Base-by-base conservation (phyloP, 2,113 vertebrate species). In the Scomber scombrus region DNA sequence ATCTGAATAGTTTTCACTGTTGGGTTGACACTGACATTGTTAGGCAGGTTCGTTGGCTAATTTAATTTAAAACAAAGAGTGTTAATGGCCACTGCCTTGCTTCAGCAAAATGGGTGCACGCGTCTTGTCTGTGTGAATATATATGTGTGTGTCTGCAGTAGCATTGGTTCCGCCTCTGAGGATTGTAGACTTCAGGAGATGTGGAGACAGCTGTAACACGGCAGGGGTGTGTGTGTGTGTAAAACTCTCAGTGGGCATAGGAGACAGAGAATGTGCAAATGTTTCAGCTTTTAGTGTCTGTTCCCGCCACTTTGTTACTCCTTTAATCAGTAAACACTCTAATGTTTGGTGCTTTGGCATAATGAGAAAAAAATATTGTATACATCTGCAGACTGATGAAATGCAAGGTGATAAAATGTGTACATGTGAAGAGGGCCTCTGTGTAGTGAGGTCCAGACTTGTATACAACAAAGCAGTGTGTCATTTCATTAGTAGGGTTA, bases 171-270 rank as follows among this genome's bases (percentile, higher is more conserved):
- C 14, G 46, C 55, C 57, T 57, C 43, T 73, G 51, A 68, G 67
- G 31, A 29, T 62, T 46, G 51, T 26, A 64, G 66, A 54, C 11
- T 26, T 11, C 9, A 1, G 5, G 51, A 82, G 71, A 68, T 67
- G 70, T 86, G 43, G 76, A 81, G 82, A 83, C 85, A 85, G 82
- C 83, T 91, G 80, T 77, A 83, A 51, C 76, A 85, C 55, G 3
- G 70, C 69, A 54, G 80, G 69, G 23, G 57, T 81, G 31, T 61
- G 84, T 69, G 56, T 74, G 40, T 75, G 71, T 18, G 51, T 58
- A 12, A 50, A 0, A 19, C 7, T 60, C 8, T 78, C 67, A 55
- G 60, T 49, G 60, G 43, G 62, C 43, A 40, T 12, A 11, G 4
- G 56, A 71, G 57, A 73, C 54, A 46, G 54, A 68, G 78, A 75